These are phyloP conservation scores for Hassar affinis DNA, from an alignment of 2,113 vertebrate genomes.

Conservation along the genomic window DNA sequence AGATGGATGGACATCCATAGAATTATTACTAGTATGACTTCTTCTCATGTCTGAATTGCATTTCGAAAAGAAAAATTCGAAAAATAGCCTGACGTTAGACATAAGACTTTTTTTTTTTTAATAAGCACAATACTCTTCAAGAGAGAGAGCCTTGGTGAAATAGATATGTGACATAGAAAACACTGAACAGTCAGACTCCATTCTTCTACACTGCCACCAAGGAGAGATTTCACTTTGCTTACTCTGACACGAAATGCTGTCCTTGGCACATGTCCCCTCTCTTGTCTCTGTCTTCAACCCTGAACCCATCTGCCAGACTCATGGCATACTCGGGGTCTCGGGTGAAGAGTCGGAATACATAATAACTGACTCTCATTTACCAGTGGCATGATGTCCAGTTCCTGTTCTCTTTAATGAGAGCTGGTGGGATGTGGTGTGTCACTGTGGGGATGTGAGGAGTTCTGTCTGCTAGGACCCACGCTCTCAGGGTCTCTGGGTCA, in stretches of 20 bases:
- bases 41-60: slow-evolving; percentile 45
- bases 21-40: slow-evolving; percentile 54
- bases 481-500: slow-evolving; percentile 58
- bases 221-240: slow-evolving; percentile 16
- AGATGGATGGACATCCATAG: slow-evolving; percentile 64
- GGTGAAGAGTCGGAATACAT: slow-evolving; percentile 24
- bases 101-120: slow-evolving; percentile 39
- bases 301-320: slow-evolving; percentile 24
- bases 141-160: slow-evolving; percentile 42
- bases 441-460: neutral
- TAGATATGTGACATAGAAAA: slow-evolving; percentile 53
- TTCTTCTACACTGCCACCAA: neutral
- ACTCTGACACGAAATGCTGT: slow-evolving; percentile 24
- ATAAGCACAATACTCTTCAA: slow-evolving; percentile 48
- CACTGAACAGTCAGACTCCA: slow-evolving; percentile 33
- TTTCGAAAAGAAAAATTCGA: slow-evolving; percentile 3
- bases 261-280: slow-evolving; percentile 13
- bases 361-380: slow-evolving; percentile 10
- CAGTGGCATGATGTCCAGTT: slow-evolving; percentile 22
- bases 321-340: slow-evolving; percentile 6
- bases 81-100: slow-evolving; percentile 41
- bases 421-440: slow-evolving; percentile 51
- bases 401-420: slow-evolving; percentile 57
- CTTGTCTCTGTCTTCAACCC: slow-evolving; percentile 19
- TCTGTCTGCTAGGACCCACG: slow-evolving; percentile 35